Base-by-base conservation (phyloP, 2,888 invertebrate species). In the Xestia xanthographa region DNA sequence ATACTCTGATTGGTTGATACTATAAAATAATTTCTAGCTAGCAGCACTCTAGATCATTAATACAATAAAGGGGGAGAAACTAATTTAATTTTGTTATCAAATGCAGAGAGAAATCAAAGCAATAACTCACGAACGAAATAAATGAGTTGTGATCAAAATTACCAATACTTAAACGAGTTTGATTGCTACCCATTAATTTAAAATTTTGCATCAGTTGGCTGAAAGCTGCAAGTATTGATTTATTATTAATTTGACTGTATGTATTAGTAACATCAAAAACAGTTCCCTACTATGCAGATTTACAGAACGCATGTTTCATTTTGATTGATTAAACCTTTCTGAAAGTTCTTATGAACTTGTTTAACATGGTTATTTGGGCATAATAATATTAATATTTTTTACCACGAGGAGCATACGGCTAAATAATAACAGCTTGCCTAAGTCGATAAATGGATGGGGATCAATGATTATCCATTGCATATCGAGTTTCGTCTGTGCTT, bases 191-290 rank as follows among this genome's bases (percentile, higher is more conserved):
- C 17, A 50, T 67, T 41, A 43, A 60, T 50, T 75, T 50, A 17
- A 75, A 53, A 56, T 43, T 69, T 63, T 29, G 29, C 56, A 71
- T 12, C 56, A 65, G 77, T 65, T 77, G 56, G n/a, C 34, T 34
- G 34, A 38, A 41, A 71, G 38, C n/a, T 71, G 2, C 1, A 29
- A 65, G 29, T 56, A 56, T 56, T 63, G n/a, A 77, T 72, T n/a
- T 11, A 43, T 34, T 34, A 75, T 17, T 72, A 20, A 66, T 20
- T 60, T n/a, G 38, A 60, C 5, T 74, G 34, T 34, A 22, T 34
- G 26, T 38, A 41, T 48, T 71, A n/a, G 17, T 34, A n/a, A 45
- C 5, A 45, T 45, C 26, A 43, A 45, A 29, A 43, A 60, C 29
- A 29, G 22, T n/a, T 58, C 56, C 26, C 34, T 17, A n/a, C 6